phyloP scores from a whole-genome alignment of 2,888 invertebrate species.

The Cheilosia vernalis region DNA sequence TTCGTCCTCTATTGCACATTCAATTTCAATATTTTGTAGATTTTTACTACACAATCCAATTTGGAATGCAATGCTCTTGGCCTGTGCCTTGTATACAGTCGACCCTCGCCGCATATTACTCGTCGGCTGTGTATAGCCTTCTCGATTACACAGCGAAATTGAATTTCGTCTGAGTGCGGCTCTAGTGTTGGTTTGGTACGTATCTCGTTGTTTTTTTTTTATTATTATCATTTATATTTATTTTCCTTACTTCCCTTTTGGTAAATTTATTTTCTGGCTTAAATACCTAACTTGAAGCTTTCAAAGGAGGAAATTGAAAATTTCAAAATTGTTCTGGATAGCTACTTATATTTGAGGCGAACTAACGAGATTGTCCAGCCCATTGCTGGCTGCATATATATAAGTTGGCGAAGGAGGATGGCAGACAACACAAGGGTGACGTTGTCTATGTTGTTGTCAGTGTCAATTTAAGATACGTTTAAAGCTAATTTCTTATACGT shows the following conservation, averaged over 20 bases:
- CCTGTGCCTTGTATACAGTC: neutral
- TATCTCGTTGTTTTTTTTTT: conserved; percentile 43
- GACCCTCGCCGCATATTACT: neutral
- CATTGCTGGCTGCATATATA: conserved; percentile 21
- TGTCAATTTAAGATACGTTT: too few relatives aligned
- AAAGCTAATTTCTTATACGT: too few relatives aligned
- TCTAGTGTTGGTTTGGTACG: conserved; percentile 60
- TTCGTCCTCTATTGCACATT: conserved; percentile 67
- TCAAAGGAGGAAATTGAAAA: conserved; percentile 69
- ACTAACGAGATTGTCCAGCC: conserved; percentile 12
- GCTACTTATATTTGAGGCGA: conserved; percentile 35
- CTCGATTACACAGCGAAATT: conserved; percentile 70
- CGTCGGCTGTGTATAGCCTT: conserved; percentile 35
- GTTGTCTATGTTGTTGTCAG: too few relatives aligned
- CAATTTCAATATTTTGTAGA: conserved; percentile 72
- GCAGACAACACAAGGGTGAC: neutral
- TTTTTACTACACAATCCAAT: conserved; percentile 65
- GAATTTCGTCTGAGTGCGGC: conserved; percentile 66
- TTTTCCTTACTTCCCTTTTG: conserved; percentile 25
- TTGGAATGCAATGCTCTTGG: conserved; percentile 58
- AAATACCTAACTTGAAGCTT: conserved; percentile 47
- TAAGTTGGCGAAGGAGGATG: neutral
- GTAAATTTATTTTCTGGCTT: neutral
- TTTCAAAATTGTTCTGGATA: conserved; percentile 59
- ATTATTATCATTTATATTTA: conserved; percentile 65